Base-by-base conservation (phyloP, 2,888 invertebrate species). In the Volucella inflata region DNA sequence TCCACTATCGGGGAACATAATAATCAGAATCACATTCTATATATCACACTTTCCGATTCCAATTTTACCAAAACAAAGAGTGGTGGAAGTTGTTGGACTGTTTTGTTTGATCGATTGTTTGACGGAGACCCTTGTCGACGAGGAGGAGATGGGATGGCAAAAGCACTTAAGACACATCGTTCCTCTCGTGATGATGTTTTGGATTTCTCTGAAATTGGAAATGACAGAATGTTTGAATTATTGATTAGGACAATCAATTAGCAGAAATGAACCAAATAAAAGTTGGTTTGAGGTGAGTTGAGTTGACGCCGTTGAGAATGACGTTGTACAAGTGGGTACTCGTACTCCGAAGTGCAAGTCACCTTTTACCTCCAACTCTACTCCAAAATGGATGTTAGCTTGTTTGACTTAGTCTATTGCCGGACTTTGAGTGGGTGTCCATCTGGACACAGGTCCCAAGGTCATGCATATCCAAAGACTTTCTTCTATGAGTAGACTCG, bases 31-130 rank as follows among this genome's bases (percentile, higher is more conserved):
- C 36, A 44, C 44, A 42, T 30, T 51, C 42, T 2, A 30, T 6
- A 30, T 30, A 6, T 30, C 30, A 30, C 30, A 30, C 30, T 6
- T 30, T 4, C 6, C 6, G 30, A 30, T 30, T 30, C 4, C 30
- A 30, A 30, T 3, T 30, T 30, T 30, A 30, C 30, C 8, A 51
- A 42, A 36, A 6, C 50, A 21, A 36, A 16, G 17, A 12, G 8
- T 44, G 36, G 30, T 8, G 36, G 11, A 17, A 4, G n/a, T 30
- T 14, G 51, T 50, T 40, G 42, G 40, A 8, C 2, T 21, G 17
- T 21, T 21, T 38, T 36, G 51, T 62, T 72, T 62, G 62, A 36
- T 72, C 60, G 71, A 72, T 72, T 72, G 40, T 14, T 8, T 12
- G 17, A 57, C 10, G 21, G 21, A 17, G 2, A 11, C 60, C 1